Evolutionary conservation across 1,140 invertebrate species (phyloP).

Genomic region (Monomorium pharaonis): DNA sequence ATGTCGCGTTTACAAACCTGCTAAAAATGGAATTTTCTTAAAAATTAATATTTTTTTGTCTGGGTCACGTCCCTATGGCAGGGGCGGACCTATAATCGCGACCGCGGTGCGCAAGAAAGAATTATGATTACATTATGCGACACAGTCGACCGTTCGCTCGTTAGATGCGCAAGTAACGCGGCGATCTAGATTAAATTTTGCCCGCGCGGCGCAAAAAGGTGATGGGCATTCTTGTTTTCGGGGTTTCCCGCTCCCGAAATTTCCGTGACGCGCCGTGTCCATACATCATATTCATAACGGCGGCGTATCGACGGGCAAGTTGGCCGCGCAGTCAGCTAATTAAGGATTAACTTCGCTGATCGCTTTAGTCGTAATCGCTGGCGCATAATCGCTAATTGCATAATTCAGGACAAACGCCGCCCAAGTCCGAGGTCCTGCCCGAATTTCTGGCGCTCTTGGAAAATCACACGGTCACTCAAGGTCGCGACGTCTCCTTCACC

Average conservation of each 20-base stretch:
- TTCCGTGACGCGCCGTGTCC: slow-evolving; percentile 8
- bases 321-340: slow-evolving; percentile 45
- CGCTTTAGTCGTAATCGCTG: slow-evolving; percentile 54
- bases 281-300: slow-evolving; percentile 34
- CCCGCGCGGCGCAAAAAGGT: slow-evolving; percentile 27
- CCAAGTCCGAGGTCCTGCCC: slow-evolving; percentile 86
- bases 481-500: slow-evolving; percentile 93
- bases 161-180: slow-evolving; percentile 20
- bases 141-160: neutral
- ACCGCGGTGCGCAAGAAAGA: neutral
- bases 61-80: neutral
- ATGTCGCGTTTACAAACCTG: neutral
- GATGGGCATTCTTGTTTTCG: slow-evolving; percentile 28
- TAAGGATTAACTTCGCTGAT: slow-evolving; percentile 62
- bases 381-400: slow-evolving; percentile 63
- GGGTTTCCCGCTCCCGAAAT: neutral
- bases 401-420: slow-evolving; percentile 68
- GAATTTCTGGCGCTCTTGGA: slow-evolving; percentile 92
- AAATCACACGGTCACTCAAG: slow-evolving; percentile 93
- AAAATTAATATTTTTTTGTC: neutral
- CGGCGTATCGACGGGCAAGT: slow-evolving; percentile 42
- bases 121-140: slow-evolving; percentile 20
- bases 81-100: neutral
- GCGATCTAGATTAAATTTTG: slow-evolving; percentile 41
- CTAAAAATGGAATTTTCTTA: neutral